Base-by-base conservation (phyloP, 2,797 vertebrate genomes). In the Phylloscopus collybita region DNA sequence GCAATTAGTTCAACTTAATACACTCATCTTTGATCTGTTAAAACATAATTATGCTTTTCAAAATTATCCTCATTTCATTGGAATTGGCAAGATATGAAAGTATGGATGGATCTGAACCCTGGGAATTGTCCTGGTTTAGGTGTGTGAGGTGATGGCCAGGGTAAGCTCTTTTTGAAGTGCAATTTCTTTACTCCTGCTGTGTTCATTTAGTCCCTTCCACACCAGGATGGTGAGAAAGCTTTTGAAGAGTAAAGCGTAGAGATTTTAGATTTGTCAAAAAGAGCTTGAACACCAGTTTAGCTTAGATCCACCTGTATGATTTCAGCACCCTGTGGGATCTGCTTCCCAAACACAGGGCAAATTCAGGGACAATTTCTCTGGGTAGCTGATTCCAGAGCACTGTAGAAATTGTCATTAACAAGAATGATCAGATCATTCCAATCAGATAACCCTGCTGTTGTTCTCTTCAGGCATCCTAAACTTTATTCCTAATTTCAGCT, bases 1-100 rank as follows among this genome's bases (percentile, higher is more conserved):
- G 76, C 90, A 91, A 92, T 96, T 94, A 91, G 92, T 81, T 93
- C 67, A 80, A 73, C 61, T 84, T 80, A 80, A 56, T 92, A 76
- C 40, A 80, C 1, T 5, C 45, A 92, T 80, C 84, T 92, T 92
- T 94, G 86, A 94, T 87, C 88, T 93, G 40, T 67, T 89, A 76
- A 92, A 92, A 88, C 50, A 27, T 75, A 84, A 92, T 88, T 79
- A 76, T 11, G 40, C 84, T 92, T 90, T 76, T 84, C 53, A 51
- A 88, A 92, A 88, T 95, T 80, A 78, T 65, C 62, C 74, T 89
- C 9, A 10, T 95, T 74, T 91, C 49, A 44, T 56, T 92, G 56
- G 80, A 86, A 92, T 9, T 83, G 76, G 82, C 76, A 91, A 84
- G 75, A 84, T 90, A 90, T 64, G 62, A 91, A 96, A 94, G 47